phyloP scores from a whole-genome alignment of 2,888 invertebrate genomes.

The Laothoe populi region DNA sequence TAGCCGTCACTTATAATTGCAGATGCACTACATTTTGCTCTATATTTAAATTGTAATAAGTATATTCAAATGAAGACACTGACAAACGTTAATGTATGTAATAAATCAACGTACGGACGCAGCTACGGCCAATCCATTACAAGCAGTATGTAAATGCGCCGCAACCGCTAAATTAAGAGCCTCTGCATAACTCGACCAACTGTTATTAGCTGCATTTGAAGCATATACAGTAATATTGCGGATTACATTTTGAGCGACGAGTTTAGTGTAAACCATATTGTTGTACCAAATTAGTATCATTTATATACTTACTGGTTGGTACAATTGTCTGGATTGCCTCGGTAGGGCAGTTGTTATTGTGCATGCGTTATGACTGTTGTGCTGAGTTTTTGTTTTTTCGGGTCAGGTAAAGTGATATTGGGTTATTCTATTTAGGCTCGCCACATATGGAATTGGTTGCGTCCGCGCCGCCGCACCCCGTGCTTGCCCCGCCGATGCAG shows the following conservation, averaged over 20 bases:
- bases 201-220: constrained; percentile 10
- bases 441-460: too few relatives aligned
- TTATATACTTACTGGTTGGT: too few relatives aligned
- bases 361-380: too few relatives aligned
- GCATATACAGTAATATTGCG: neutral
- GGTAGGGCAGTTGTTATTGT: too few relatives aligned
- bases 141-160: constrained; percentile 22
- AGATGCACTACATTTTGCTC: constrained; percentile 4
- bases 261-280: neutral
- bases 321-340: too few relatives aligned
- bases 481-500: too few relatives aligned
- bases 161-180: constrained; percentile 25
- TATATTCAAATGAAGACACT: constrained; percentile 25
- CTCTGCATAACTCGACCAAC: constrained; percentile 17
- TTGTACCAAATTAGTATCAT: too few relatives aligned
- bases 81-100: constrained; percentile 23
- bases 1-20: neutral
- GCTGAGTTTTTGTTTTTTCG: too few relatives aligned
- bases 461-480: too few relatives aligned
- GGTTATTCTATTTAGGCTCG: too few relatives aligned
- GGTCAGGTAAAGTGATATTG: too few relatives aligned
- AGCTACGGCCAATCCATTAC: constrained; percentile 17
- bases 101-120: constrained; percentile 24
- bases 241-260: neutral
- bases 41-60: constrained; percentile 11